phyloP scores from a whole-genome alignment of 2,888 invertebrate species.

The Tubulanus polymorphus region DNA sequence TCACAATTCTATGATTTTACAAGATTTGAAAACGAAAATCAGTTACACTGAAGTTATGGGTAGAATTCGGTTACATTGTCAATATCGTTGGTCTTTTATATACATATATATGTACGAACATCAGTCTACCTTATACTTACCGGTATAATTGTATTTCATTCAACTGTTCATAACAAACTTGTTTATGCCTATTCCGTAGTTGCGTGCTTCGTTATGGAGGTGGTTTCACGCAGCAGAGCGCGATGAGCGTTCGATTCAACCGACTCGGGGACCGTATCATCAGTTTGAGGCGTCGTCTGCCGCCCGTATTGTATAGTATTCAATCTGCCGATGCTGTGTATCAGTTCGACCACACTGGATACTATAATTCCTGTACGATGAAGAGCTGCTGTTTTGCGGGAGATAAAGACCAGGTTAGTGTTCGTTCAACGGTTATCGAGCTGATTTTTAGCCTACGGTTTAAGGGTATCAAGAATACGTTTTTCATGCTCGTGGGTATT shows the following conservation, averaged over 20 bases:
- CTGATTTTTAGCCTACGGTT: not conserved
- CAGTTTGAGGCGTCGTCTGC: constrained; percentile 77
- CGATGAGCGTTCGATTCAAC: constrained; percentile 92
- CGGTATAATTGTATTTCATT: no score
- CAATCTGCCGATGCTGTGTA: constrained; percentile 69
- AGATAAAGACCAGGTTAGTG: constrained; percentile 65
- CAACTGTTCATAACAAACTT: no score
- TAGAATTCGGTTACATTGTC: no score
- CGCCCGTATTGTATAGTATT: constrained; percentile 74
- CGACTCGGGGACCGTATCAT: constrained; percentile 71
- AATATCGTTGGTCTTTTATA: no score
- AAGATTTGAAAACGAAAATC: no score
- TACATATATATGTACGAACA: no score
- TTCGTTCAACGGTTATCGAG: not conserved
- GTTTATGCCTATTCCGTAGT: no score
- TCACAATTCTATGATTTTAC: no score
- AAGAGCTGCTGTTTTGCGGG: constrained; percentile 95
- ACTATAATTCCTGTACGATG: constrained; percentile 95
- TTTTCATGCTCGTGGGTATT: not conserved
- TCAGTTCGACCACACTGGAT: constrained; percentile 86
- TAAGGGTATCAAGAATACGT: not conserved
- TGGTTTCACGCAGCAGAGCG: constrained; percentile 35
- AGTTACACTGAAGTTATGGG: no score
- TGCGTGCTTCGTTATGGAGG: constrained; percentile 43
- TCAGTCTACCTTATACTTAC: no score